phyloP scores from a whole-genome alignment of 1,140 invertebrate species.

The Chrysomallon squamiferum region DNA sequence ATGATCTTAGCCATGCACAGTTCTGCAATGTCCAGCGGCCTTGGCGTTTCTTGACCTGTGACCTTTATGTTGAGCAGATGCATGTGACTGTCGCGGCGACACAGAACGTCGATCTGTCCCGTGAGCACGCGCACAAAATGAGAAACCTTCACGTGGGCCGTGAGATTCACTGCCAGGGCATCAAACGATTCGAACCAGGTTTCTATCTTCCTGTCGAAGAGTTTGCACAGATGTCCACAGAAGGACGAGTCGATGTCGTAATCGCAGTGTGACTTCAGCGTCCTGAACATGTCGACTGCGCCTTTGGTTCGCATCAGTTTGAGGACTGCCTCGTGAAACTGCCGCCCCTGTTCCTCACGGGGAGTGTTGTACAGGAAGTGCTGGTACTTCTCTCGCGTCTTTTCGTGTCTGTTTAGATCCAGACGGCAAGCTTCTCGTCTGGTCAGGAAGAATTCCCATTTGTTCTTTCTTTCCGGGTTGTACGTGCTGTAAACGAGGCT shows the following conservation, averaged over 20 bases:
- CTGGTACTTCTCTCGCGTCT: slow-evolving; percentile 35
- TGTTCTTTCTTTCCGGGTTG: slow-evolving; percentile 24
- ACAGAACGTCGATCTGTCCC: slow-evolving; percentile 46
- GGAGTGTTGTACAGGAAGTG: slow-evolving; percentile 40
- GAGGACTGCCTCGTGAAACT: slow-evolving; percentile 40
- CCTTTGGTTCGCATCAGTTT: slow-evolving; percentile 35
- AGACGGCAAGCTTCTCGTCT: slow-evolving; percentile 49
- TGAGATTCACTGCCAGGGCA: slow-evolving; percentile 43
- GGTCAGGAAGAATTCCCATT: slow-evolving; percentile 43
- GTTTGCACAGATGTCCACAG: slow-evolving; percentile 39
- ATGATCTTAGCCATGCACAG: slow-evolving; percentile 47
- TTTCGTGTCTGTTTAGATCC: slow-evolving; percentile 47
- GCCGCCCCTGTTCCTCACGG: slow-evolving; percentile 42
- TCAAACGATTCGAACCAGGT: slow-evolving; percentile 50
- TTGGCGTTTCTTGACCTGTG: slow-evolving; percentile 46
- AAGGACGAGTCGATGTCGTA: slow-evolving; percentile 21
- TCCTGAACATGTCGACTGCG: slow-evolving; percentile 38
- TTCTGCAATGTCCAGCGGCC: slow-evolving; percentile 50
- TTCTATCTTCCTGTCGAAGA: slow-evolving; percentile 48
- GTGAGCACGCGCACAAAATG: slow-evolving; percentile 47
- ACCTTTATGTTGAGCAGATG: slow-evolving; percentile 46
- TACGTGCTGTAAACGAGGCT: slow-evolving; percentile 41
- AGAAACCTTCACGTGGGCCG: slow-evolving; percentile 54
- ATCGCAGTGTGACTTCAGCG: slow-evolving; percentile 6
- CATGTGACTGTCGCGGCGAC: slow-evolving; percentile 33